phyloP scores from a whole-genome alignment of 2,888 invertebrate genomes.

The Eupelmus urozonus region DNA sequence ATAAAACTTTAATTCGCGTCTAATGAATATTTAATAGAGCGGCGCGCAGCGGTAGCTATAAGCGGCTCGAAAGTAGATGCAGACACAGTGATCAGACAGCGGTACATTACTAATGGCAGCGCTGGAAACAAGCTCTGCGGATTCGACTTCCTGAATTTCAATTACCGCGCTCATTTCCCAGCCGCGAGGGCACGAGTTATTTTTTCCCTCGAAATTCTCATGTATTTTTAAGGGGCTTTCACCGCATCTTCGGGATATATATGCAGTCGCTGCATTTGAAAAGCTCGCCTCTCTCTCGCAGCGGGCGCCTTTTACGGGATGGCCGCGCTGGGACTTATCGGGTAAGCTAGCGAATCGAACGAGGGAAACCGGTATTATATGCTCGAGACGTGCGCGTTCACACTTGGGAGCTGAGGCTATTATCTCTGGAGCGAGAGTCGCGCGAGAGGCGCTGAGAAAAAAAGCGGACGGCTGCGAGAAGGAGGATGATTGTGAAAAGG shows the following conservation, averaged over 20 bases:
- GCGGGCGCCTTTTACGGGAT: neutral
- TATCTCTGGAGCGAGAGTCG: neutral
- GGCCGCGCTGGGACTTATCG: neutral
- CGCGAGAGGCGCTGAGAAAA: neutral
- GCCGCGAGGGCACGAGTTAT: neutral
- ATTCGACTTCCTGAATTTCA: neutral
- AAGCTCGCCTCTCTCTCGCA: neutral
- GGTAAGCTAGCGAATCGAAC: neutral
- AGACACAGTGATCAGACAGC: no score
- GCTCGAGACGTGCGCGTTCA: neutral
- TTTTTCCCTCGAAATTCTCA: conserved; percentile 1
- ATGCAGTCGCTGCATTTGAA: neutral
- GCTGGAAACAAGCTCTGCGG: no score
- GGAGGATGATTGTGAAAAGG: neutral
- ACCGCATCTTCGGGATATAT: neutral
- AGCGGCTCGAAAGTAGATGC: no score
- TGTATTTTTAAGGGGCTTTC: conserved; percentile 5
- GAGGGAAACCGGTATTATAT: neutral
- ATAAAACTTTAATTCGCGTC: no score
- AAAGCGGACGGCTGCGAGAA: neutral
- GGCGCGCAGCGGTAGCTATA: no score
- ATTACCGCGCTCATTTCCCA: conserved; percentile 4
- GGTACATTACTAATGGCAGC: no score
- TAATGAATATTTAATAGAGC: no score
- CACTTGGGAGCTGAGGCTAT: neutral